These are phyloP conservation scores for Elegia similella DNA, from an alignment of 2,888 invertebrate species.

Conservation along the genomic window DNA sequence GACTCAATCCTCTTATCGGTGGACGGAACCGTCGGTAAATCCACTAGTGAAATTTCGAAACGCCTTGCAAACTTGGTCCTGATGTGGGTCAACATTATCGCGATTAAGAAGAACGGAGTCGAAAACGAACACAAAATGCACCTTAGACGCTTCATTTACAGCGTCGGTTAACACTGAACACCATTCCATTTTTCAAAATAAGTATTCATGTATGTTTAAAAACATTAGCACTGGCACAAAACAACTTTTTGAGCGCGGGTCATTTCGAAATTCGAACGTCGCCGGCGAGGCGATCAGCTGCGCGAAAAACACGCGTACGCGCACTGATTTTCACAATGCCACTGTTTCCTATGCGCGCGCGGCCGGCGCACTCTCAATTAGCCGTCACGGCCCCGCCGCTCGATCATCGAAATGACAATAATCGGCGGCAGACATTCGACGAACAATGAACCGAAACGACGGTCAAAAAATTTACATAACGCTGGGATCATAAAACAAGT, in stretches of 20 bases:
- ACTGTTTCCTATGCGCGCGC: constrained; percentile 57
- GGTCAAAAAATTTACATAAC: constrained; percentile 48
- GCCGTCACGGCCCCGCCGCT: constrained; percentile 30
- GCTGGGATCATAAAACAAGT: constrained; percentile 23
- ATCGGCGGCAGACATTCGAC: constrained; percentile 31
- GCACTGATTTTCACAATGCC: constrained; percentile 64
- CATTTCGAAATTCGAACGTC: constrained; percentile 66
- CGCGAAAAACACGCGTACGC: constrained; percentile 67
- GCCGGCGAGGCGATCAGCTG: constrained; percentile 32
- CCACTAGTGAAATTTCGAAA: constrained; percentile 50
- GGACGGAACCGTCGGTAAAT: constrained; percentile 34
- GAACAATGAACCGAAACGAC: constrained; percentile 49
- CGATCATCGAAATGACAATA: constrained; percentile 46
- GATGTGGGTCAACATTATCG: constrained; percentile 54
- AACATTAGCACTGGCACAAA: constrained; percentile 40
- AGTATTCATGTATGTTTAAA: neutral
- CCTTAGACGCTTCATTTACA: constrained; percentile 38
- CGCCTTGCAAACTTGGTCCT: constrained; percentile 35
- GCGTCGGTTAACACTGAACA: constrained; percentile 25
- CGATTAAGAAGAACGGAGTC: constrained; percentile 36
- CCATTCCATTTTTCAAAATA: constrained; percentile 4
- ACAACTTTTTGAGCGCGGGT: constrained; percentile 29
- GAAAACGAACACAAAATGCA: constrained; percentile 71
- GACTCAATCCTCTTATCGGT: constrained; percentile 38
- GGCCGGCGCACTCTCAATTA: constrained; percentile 26